Base-by-base conservation (phyloP, 2,888 invertebrate species). In the Hydraecia micacea region DNA sequence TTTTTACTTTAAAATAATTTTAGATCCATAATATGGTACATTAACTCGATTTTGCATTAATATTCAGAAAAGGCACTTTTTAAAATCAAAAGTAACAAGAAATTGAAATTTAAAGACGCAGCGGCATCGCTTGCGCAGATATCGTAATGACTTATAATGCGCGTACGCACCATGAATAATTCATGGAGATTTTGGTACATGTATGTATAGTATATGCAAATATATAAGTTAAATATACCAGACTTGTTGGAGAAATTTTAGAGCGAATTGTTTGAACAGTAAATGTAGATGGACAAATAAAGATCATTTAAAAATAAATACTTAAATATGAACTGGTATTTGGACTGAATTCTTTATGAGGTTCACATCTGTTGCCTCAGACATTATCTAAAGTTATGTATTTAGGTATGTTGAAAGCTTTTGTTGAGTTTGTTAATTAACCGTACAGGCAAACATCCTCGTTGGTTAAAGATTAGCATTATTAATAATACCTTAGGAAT, bases 131-230 rank as follows among this genome's bases (percentile, higher is more conserved):
- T 81, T 80, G 83, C 88, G 85, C 85, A 85, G 87, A 87, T 88
- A 90, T 88, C 88, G 88, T 92, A 92, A 92, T 92, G 91, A 90
- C 87, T 87, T 89, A 87, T 91, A 92, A 92, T 91, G 90, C 79
- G 90, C 79, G 79, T 79, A 86, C 90, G 91, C 88, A 77, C 67
- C 79, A 88, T 92, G 92, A 91, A 92, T 92, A 87, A 92, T 92
- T 91, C 89, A 92, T 91, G 74, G 85, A 81, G 74, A 86, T 87
- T 91, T 92, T 86, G 87, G 90, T 84, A 83, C 87, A 86, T 77
- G 80, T 79, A 79, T 81, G 80, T 85, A 62, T 80, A 85, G 79
- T 39, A 58, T 84, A 87, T 83, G 86, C 81, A 86, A 83, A 87
- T 88, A 83, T 82, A 85, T 78, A 76, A 72, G 73, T 84, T 83